Evolutionary conservation across 2,113 vertebrate species (phyloP).

Genomic region (Petromus typicus): DNA sequence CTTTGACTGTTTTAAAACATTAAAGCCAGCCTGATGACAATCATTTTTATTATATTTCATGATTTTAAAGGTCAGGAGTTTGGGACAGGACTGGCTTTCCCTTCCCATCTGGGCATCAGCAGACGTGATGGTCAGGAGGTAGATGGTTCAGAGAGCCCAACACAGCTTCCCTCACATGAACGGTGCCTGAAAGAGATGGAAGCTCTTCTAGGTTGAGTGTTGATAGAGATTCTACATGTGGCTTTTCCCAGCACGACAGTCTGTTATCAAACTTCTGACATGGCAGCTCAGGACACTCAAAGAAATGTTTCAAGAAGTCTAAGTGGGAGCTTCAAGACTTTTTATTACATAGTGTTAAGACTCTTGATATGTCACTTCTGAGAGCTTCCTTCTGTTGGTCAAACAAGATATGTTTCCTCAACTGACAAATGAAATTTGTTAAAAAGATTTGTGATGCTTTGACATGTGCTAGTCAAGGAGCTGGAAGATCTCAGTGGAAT

Average conservation of each 20-base stretch:
- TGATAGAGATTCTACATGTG: not conserved
- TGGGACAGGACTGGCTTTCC: not conserved
- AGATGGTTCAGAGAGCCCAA: not conserved
- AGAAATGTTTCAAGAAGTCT: not conserved
- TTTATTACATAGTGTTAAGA: not conserved
- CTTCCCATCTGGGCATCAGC: not conserved
- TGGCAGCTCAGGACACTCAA: not conserved
- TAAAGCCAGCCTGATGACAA: not conserved
- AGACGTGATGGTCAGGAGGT: not conserved
- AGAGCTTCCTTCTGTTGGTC: not conserved
- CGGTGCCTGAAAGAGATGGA: not conserved
- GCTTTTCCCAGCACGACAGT: not conserved
- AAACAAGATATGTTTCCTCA: not conserved
- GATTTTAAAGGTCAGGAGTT: constrained; percentile 1
- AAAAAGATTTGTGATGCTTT: not conserved
- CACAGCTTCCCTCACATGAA: not conserved
- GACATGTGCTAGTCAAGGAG: not conserved
- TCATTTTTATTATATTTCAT: not conserved
- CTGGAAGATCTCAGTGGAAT: not conserved
- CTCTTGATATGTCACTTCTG: not conserved
- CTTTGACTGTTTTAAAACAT: not conserved
- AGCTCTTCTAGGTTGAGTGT: not conserved
- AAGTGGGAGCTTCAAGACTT: not conserved
- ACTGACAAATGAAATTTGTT: not conserved
- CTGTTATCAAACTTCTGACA: not conserved